Evolutionary conservation across 2,888 invertebrate species (phyloP).

Genomic region (Hirtodrosophila alboralis): DNA sequence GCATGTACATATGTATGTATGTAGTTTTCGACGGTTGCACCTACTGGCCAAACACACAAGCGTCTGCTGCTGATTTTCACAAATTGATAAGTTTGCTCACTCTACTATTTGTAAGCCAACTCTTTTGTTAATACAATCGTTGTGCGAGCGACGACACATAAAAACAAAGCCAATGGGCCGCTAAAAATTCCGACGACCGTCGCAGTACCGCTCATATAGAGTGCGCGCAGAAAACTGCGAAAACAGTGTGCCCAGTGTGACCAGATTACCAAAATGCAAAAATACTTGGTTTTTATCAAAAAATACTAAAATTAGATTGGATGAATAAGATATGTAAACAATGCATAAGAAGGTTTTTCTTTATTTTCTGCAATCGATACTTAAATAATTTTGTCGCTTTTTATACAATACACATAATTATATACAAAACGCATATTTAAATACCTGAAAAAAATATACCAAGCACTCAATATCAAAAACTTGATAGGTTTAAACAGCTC

Average conservation of each 20-base stretch:
- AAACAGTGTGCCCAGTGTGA: conserved; percentile 30
- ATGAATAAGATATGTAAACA: not conserved
- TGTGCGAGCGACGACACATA: conserved; percentile 27
- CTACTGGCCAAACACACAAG: conserved; percentile 13
- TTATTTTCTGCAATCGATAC: no score
- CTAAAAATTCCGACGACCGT: conserved; percentile 23
- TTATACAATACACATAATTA: no score
- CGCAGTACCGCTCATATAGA: conserved; percentile 31
- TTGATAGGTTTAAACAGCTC: no score
- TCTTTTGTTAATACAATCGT: conserved; percentile 33
- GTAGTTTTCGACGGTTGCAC: conserved; percentile 21
- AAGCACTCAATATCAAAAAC: no score
- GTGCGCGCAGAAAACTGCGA: conserved; percentile 57
- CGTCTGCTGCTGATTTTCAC: conserved; percentile 22
- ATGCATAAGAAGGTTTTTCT: no score
- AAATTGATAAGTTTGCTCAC: conserved; percentile 21
- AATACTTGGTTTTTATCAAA: not conserved
- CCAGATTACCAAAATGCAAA: not conserved
- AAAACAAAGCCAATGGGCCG: conserved; percentile 27
- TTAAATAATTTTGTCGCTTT: no score
- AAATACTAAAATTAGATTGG: not conserved
- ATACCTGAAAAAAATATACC: no score
- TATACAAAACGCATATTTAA: no score
- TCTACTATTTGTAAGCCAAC: conserved; percentile 20
- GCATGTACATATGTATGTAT: conserved; percentile 4